Conservation (phyloP, 2,113 vertebrate genomes). For the Python bivittatus region DNA sequence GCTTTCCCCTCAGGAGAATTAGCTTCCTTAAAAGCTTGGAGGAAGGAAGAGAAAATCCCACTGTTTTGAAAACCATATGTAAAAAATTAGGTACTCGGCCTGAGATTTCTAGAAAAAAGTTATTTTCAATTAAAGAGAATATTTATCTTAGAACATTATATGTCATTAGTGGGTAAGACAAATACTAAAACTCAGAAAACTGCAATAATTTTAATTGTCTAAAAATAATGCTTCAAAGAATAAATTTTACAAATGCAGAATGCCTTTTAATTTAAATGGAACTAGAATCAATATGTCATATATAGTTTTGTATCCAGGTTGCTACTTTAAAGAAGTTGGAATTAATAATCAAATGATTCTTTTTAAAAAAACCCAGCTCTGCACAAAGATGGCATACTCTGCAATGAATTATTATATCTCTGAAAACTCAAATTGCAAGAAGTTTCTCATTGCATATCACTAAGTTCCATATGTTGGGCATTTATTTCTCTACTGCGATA, state of each 20-base stretch:
- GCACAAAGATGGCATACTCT: constrained; percentile 1
- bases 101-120: background rate
- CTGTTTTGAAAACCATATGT: background rate
- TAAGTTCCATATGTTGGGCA: background rate
- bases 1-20: background rate
- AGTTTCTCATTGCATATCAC: constrained; percentile 29
- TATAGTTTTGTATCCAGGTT: constrained; percentile 6
- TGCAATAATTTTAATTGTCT: constrained; percentile 2
- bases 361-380: background rate
- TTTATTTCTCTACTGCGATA: constrained; percentile 13
- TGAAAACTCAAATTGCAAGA: constrained; percentile 14
- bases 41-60: background rate
- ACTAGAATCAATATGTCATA: background rate
- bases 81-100: background rate
- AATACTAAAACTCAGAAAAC: constrained; percentile 3
- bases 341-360: background rate
- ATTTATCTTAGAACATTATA: constrained; percentile 1
- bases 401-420: constrained; percentile 5
- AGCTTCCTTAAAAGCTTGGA: background rate
- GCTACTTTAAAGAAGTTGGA: constrained; percentile 7
- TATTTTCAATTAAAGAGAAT: background rate
- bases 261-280: background rate
- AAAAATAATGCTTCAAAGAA: constrained; percentile 19
- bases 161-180: background rate
- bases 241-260: background rate